Evolutionary conservation across 2,113 vertebrate genomes (phyloP), one percentile per base, ranked within the genome.

Genomic region (Leptosomus discolor): DNA sequence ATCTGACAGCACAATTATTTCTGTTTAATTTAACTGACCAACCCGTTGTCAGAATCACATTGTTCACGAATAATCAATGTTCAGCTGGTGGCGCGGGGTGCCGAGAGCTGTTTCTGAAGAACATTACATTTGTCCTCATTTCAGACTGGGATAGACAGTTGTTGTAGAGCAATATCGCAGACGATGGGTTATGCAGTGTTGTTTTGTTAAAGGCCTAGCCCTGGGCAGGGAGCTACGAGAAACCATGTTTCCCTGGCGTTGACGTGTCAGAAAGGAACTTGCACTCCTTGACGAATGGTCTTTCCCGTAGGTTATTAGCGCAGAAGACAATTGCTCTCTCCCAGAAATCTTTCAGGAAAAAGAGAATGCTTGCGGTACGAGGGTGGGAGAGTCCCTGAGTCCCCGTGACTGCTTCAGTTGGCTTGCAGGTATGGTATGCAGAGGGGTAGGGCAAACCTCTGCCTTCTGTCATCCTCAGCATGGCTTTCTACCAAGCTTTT

Each of bases 1-100:
- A 81, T 84, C 84, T 95, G 88, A 88, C 90, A 93, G 78, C 74
- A 92, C 85, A 92, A 94, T 95, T 97, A 93, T 94, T 96, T 92
- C 93, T 71, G 83, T 95, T 96, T 84, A 87, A 60, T 85, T 91
- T 90, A 85, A 88, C 60, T 86, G 86, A 88, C 86, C 58, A 39
- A 43, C 39, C 64, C 85, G 65, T 96, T 96, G 64, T 48, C 37
- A 12, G 45, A 95, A 84, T 94, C 54, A 46, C 53, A 91, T 96
- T 92, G 92, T 89, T 96, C 84, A 56, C 4, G 0, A 82, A 82
- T 79, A 92, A 97, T 96, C 86, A 92, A 90, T 92, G 57, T 75
- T 84, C 17, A 6, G 46, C 45, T 94, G 54, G 54, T 91, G 61
- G 51, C 73, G 48, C 48, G 73, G 78, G 26, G 37, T 65, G 53